Evolutionary conservation across 2,113 vertebrate species (phyloP), one percentile per base, ranked within the genome.

Genomic region (Verasper variegatus): DNA sequence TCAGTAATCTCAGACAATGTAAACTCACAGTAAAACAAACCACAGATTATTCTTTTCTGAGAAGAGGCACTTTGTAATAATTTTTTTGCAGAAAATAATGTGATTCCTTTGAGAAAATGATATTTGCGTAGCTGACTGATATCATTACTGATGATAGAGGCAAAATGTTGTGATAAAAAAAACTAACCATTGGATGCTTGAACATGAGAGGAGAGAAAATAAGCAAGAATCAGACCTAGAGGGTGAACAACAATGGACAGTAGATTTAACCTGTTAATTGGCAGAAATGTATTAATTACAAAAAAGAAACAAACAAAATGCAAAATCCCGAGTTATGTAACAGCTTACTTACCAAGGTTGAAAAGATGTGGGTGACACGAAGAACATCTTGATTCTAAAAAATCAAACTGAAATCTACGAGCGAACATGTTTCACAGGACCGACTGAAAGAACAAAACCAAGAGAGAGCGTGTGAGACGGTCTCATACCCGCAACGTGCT

Each of bases 271-370:
- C 23, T 2, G 40, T 15, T 45, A 4, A 24, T 17, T 71, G 21
- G 60, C 13, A 7, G 20, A 47, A n/a, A 54, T 18, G 15, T 17
- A 8, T 55, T 17, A 0, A 18, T 45, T 40, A 5, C 1, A 14
- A 54, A 51, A 52, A 52, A 17, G 1, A 59, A 1, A 47, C 17
- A 71, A 1, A 35, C 10, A 0, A 42, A 9, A 55, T 51, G 15
- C 47, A 13, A 55, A 55, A 55, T 17, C 52, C 23, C 2, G 13
- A 11, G 11, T 55, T 23, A 23, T n/a, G 7, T 52, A 12, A 3
- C n/a, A 23, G 5, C 11, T 42, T 11, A 75, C 86, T 78, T 64
- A 91, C 90, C 81, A 0, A 85, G 2, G 63, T 83, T 55, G 47
- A 81, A 27, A 24, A 76, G 0, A 3, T 13, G 42, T 20, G 51